Evolutionary conservation across 2,797 vertebrate species (phyloP).

Genomic region (Tamandua tetradactyla): DNA sequence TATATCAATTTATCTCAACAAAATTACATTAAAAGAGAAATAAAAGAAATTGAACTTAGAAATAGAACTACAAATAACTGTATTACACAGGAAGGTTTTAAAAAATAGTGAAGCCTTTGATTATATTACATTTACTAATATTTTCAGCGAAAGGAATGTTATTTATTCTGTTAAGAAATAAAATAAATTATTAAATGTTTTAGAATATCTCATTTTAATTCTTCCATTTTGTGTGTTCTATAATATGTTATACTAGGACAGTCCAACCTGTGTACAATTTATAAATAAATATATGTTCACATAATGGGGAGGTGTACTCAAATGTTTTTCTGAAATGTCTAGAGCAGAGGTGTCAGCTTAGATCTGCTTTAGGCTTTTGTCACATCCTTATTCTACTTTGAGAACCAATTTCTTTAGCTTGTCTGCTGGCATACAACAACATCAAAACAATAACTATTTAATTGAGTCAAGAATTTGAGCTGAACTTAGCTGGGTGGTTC

Average conservation of each 20-base stretch:
- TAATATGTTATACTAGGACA: background rate
- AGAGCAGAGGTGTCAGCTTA: background rate
- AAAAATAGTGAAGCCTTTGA: background rate
- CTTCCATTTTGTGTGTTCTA: background rate
- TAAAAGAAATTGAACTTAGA: background rate
- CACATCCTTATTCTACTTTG: background rate
- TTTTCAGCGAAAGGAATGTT: background rate
- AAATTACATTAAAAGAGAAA: too few species aligned
- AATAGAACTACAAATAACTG: background rate
- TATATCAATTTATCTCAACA: too few species aligned
- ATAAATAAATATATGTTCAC: background rate
- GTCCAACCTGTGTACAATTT: background rate
- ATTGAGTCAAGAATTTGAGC: background rate
- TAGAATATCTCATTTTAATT: background rate
- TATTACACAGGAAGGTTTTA: background rate
- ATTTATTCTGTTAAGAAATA: background rate
- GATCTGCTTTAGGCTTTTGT: background rate
- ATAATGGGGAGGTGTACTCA: background rate
- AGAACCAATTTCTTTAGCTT: background rate
- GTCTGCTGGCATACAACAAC: background rate
- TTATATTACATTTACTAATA: background rate
- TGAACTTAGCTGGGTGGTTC: background rate
- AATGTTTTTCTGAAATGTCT: background rate
- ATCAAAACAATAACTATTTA: background rate
- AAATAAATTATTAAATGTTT: background rate